Conservation (phyloP, 2,888 invertebrate species). For the Drosophila formosana region DNA sequence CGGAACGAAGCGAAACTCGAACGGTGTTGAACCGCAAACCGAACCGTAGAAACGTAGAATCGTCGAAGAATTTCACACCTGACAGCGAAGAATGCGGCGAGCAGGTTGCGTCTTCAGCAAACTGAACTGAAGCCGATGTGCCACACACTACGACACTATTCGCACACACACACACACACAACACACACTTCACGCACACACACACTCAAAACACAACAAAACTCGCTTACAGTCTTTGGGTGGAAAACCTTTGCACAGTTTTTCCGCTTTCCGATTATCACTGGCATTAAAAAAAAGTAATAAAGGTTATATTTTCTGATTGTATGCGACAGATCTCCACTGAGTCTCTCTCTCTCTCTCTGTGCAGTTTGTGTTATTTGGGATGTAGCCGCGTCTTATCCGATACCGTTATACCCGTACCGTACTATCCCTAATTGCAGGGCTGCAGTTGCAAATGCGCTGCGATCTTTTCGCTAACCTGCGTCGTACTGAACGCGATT, state of each 20-base stretch:
- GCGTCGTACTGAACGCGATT: slow-evolving; percentile 81
- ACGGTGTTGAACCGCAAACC: slow-evolving; percentile 2
- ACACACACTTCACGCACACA: slow-evolving; percentile 5
- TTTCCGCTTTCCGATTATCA: not conserved
- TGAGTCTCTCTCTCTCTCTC: not conserved
- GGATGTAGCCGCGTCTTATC: slow-evolving; percentile 19
- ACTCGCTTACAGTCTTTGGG: not conserved
- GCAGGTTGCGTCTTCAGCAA: slow-evolving; percentile 7
- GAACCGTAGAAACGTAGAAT: slow-evolving; percentile 4
- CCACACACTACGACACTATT: not conserved
- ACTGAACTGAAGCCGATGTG: slow-evolving; percentile 13
- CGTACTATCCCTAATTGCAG: slow-evolving; percentile 38
- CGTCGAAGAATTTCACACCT: slow-evolving; percentile 73
- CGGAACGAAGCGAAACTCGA: slow-evolving; percentile 14
- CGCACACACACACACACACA: slow-evolving; percentile 12
- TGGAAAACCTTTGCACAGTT: slow-evolving; percentile 7
- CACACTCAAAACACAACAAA: not conserved
- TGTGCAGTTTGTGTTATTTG: not conserved
- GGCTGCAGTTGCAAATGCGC: slow-evolving; percentile 52
- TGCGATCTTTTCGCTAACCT: slow-evolving; percentile 79
- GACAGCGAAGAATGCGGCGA: slow-evolving; percentile 67
- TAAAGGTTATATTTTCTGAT: not conserved
- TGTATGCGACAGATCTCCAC: not conserved
- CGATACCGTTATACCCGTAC: slow-evolving; percentile 36
- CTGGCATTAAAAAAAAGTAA: slow-evolving; percentile 26